Base-by-base conservation (phyloP, 2,888 invertebrate species). In the Cephus runcator region DNA sequence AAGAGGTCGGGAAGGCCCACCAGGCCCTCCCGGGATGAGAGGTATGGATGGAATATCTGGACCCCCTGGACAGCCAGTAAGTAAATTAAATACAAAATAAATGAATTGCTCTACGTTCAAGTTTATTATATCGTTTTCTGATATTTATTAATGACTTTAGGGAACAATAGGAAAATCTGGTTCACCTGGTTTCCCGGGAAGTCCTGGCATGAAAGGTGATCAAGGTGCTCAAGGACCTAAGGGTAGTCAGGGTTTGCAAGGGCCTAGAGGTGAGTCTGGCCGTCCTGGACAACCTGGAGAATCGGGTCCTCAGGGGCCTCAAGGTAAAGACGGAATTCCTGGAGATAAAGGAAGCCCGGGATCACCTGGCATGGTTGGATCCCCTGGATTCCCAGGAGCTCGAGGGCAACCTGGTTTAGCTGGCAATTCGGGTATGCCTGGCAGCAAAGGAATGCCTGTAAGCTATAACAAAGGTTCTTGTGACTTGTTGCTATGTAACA, bases 261-360 rank as follows among this genome's bases (percentile, higher is more conserved):
- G 97, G 1, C 95, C 95, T 0, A 92, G 96, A 88, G 97, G 94
- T 92, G 97, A 97, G 92, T 93, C 95, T 9, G 97, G 97, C 11
- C 93, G 96, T 69, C 95, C 96, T 0, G 97, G 97, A 0, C 93
- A 94, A 84, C 93, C 96, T 0, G 97, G 96, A 40, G 96, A 96
- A 87, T 93, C 94, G 4, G 97, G 97, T 3, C 93, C 95, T 0
- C 93, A 94, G 33, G 97, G 97, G 1, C 92, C 94, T 23, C 92
- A 95, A n/a, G 97, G 97, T 15, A 95, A 95, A 90, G 97, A 97
- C 89, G 97, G 97, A 4, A 91, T 93, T n/a, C 93, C 94, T 0
- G 97, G 97, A 69, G 97, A 97, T 84, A 97, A 97, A 87, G 97
- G 97, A 35, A 94, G 94, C 69, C 92, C 94, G 73, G 98, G 98